Evolutionary conservation across 2,888 invertebrate genomes (phyloP), one percentile per base, ranked within the genome.

Genomic region (Leptopilina syphax): DNA sequence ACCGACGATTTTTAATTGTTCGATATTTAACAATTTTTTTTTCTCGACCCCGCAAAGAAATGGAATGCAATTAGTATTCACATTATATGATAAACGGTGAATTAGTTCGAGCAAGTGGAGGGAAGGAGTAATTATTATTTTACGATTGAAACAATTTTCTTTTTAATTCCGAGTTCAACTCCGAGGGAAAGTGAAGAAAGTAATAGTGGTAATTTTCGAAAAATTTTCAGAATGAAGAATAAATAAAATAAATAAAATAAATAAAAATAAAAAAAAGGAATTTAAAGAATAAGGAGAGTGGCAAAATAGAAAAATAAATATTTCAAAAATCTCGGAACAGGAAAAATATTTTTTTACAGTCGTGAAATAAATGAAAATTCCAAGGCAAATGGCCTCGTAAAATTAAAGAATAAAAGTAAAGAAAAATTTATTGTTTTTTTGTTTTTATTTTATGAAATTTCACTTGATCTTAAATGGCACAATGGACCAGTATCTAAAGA

Each of bases 381-480:
- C 10, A 50, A 6, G 44, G 7, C 6, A 44, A 8, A 0, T 44
- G 60, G n/a, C 18, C 24, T 63, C 9, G 63, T 63, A 63, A 24
- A 63, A 63, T 60, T 60, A 5, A 18, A 18, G 18, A 60, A 24
- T 7, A 63, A 3, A n/a, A 63, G 9, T 50, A 7, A 18, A 24
- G 44, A 41, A 41, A 73, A 57, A n/a, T 73, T 73, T 24, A 27
- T 5, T 1, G n/a, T 57, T 73, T 73, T 73, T 8, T 44, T 10
- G 4, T 13, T 50, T 50, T 50, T 50, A 10, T 50, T 50, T 50
- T 50, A 73, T 10, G 1, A 57, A 73, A 73, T 57, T 73, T 73
- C 73, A 27, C 57, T 73, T n/a, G 57, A 57, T 73, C 27, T 24
- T 57, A 57, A 73, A 73, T 73, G 34, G 73, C 57, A 73, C 73